Evolutionary conservation across 2,888 invertebrate species (phyloP).

Genomic region (Leptura quadrifasciata): DNA sequence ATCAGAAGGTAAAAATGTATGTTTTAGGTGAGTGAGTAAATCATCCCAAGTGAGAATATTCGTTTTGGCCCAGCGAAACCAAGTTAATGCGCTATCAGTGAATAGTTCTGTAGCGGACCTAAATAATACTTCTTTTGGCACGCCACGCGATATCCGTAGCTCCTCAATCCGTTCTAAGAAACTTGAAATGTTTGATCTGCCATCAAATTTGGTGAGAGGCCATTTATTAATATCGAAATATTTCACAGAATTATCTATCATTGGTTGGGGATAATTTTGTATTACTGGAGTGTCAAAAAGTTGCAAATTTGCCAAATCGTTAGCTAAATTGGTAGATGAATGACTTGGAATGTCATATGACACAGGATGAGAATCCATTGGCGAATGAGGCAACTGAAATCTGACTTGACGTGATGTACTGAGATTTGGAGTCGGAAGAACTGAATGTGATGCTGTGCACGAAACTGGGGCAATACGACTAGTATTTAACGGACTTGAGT

Average conservation of each 20-base stretch:
- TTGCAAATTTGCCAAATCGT: not conserved
- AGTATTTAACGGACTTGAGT: no score
- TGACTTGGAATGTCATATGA: not conserved
- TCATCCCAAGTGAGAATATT: slow-evolving; percentile 5
- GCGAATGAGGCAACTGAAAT: no score
- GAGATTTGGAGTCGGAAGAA: no score
- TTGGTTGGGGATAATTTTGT: not conserved
- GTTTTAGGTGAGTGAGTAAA: not conserved
- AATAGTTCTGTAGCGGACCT: not conserved
- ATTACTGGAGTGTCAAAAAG: not conserved
- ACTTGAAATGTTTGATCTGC: not conserved
- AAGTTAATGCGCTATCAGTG: not conserved
- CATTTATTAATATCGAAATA: not conserved
- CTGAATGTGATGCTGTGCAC: no score
- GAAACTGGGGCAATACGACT: no score
- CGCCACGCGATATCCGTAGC: not conserved
- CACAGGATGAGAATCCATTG: no score
- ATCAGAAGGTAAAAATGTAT: not conserved
- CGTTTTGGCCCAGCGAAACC: not conserved
- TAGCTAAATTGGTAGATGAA: not conserved
- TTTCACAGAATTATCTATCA: not conserved
- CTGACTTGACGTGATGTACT: no score
- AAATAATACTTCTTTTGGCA: not conserved
- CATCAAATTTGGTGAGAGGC: slow-evolving; percentile 2
- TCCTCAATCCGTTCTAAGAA: slow-evolving; percentile 15